Conservation (phyloP, 2,113 vertebrate species). For the Vireo altiloquus region DNA sequence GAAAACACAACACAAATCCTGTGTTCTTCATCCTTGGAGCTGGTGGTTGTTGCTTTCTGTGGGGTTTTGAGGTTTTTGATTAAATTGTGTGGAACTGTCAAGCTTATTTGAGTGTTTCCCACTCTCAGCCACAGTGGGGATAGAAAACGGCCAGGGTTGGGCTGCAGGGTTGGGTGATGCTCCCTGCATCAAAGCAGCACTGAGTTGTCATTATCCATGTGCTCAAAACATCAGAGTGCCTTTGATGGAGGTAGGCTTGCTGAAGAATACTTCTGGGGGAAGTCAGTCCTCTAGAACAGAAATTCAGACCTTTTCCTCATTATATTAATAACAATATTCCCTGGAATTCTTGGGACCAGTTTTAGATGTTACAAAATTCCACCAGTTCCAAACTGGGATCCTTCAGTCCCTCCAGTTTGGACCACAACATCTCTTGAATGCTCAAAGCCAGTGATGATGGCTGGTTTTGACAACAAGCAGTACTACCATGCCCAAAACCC, state of each 20-base stretch:
- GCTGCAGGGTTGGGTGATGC: background rate
- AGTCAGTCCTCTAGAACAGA: background rate
- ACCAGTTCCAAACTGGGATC: background rate
- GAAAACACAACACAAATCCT: constrained; percentile 10
- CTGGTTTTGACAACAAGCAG: background rate
- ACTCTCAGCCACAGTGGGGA: background rate
- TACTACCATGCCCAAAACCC: background rate
- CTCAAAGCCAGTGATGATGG: background rate
- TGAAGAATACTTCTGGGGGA: background rate
- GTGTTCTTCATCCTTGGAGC: background rate
- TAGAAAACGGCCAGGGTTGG: background rate
- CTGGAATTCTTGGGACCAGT: background rate
- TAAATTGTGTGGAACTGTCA: background rate
- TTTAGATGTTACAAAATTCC: background rate
- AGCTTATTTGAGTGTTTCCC: background rate
- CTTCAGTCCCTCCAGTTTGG: background rate
- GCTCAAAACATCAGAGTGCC: accelerated
- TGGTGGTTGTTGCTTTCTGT: background rate
- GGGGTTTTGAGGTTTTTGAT: constrained; percentile 6
- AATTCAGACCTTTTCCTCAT: background rate
- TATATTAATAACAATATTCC: background rate
- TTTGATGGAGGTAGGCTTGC: background rate
- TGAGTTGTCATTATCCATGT: background rate
- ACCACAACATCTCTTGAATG: background rate
- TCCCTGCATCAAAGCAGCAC: background rate